Base-by-base conservation (phyloP, 2,113 vertebrate genomes). In the Chroicocephalus ridibundus region DNA sequence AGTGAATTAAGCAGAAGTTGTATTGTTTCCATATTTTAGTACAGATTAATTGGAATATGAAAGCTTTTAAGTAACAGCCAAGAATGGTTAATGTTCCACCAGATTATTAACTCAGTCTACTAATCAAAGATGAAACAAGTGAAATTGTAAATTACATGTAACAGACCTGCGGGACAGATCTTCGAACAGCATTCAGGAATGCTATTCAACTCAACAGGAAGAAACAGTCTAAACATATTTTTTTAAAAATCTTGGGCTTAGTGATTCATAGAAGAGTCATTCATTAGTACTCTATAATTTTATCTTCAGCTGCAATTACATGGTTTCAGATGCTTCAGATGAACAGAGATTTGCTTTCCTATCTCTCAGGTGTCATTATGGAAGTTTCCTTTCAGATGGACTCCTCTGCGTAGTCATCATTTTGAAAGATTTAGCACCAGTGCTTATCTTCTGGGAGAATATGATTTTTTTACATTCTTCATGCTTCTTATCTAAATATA, bases 221-320 rank as follows among this genome's bases (percentile, higher is more conserved):
- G 85, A 54, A 88, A 82, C n/a, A 93, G 94, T 93, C 92, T 88
- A 72, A 95, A 95, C 78, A 65, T 13, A 76, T 44, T 87, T 90
- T 70, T 6, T 2, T 27, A 42, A 49, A 93, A 82, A 57, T 58
- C 66, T 80, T 72, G 36, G 81, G 90, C 93, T 93, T 87, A 68
- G 70, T 94, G 93, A 93, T 75, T 96, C 78, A 38, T 42, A 0
- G 1, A 18, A 49, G 96, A 96, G 66, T 97, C 91, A 96, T 54
- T 88, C 79, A 70, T 88, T 93, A 93, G 84, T 51, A 86, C 62
- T 80, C 70, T 95, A 27, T 93, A 94, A 95, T 96, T 97, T 95
- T 14, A 47, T 72, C 83, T 92, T 72, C 54, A 58, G 64, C 68
- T 94, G 82, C 81, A 95, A 80, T 94, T 91, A 90, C 15, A 4